These are phyloP conservation scores for Chloromyia formosa DNA, from an alignment of 2,888 invertebrate species.

Conservation along the genomic window DNA sequence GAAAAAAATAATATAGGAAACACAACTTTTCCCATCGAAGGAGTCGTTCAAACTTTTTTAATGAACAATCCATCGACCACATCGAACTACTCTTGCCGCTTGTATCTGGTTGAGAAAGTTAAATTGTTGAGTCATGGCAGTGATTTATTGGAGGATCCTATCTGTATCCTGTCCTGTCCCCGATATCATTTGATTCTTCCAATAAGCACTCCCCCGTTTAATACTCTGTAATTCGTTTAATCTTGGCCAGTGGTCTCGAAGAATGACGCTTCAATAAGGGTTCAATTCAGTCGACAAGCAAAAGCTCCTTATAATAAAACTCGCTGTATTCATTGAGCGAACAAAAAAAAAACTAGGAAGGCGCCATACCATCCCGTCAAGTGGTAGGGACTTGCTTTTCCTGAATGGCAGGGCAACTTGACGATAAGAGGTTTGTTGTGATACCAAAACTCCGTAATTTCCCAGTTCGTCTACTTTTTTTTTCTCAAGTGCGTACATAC, in stretches of 20 bases:
- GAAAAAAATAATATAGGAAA: slow-evolving; percentile 3
- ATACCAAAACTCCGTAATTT: slow-evolving; percentile 20
- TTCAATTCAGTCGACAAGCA: slow-evolving; percentile 32
- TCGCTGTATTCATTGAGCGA: background rate
- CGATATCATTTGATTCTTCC: slow-evolving; percentile 25
- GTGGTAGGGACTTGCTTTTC: background rate
- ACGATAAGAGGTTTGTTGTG: slow-evolving; percentile 18
- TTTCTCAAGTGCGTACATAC: background rate
- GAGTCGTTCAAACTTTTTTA: slow-evolving; percentile 47
- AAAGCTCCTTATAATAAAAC: background rate
- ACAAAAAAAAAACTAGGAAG: background rate
- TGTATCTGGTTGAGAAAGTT: slow-evolving; percentile 42
- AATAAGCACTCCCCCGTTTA: slow-evolving; percentile 46
- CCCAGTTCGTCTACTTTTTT: background rate
- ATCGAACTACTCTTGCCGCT: slow-evolving; percentile 22
- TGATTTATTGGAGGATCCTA: slow-evolving; percentile 46
- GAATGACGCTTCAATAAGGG: slow-evolving; percentile 28
- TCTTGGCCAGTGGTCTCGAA: slow-evolving; percentile 40
- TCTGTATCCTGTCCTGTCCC: slow-evolving; percentile 8
- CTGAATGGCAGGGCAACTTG: background rate
- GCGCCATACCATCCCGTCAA: no score
- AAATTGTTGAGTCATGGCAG: slow-evolving; percentile 48
- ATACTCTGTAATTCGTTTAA: slow-evolving; percentile 48
- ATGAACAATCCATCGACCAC: slow-evolving; percentile 47
- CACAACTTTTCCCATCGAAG: slow-evolving; percentile 41